Evolutionary conservation across 2,113 vertebrate genomes (phyloP).

Genomic region (Myrmecobius fasciatus): DNA sequence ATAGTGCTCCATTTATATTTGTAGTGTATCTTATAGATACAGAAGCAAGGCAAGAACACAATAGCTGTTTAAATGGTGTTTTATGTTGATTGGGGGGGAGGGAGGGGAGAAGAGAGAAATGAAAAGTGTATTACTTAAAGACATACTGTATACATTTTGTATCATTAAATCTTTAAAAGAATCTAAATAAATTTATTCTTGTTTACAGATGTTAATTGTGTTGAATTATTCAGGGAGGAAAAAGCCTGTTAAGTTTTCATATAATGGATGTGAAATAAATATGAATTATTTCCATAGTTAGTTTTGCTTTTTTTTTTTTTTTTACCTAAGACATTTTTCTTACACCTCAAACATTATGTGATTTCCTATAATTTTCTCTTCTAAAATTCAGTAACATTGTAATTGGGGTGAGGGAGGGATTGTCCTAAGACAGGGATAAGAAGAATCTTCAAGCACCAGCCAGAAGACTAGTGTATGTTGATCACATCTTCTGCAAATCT

Average conservation of each 20-base stretch:
- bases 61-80: conserved; percentile 92
- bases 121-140: conserved; percentile 88
- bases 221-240: conserved; percentile 51
- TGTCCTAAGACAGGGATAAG: neutral
- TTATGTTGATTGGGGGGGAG: conserved; percentile 89
- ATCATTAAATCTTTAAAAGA: conserved; percentile 98
- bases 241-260: neutral
- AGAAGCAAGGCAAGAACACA: conserved; percentile 92
- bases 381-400: neutral
- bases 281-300: neutral
- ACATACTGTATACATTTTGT: conserved; percentile 97
- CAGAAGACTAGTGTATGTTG: neutral
- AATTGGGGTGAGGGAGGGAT: neutral
- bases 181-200: conserved; percentile 92
- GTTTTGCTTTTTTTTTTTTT: neutral
- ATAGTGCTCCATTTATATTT: conserved; percentile 88
- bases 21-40: conserved; percentile 99
- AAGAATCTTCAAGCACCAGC: neutral
- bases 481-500: neutral
- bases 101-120: conserved; percentile 74
- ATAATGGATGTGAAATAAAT: neutral
- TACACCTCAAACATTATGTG: neutral
- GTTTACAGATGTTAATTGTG: conserved; percentile 82
- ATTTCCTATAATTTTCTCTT: neutral
- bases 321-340: neutral